These are phyloP conservation scores for Chelonus insularis DNA, from an alignment of 1,140 invertebrate species.

Conservation along the genomic window DNA sequence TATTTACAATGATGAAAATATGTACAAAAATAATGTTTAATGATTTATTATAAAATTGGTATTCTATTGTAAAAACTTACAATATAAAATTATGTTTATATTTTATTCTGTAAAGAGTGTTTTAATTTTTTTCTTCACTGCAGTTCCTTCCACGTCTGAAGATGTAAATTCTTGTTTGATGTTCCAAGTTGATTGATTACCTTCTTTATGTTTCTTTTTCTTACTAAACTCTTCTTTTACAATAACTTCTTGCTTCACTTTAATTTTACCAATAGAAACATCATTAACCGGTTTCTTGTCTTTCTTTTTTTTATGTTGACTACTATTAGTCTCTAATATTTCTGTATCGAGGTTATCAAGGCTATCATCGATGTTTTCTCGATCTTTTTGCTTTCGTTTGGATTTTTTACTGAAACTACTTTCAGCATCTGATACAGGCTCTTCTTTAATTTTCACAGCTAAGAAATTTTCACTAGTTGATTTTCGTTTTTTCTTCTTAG, in stretches of 20 bases:
- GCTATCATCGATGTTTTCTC: not conserved
- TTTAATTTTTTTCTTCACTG: slow-evolving; percentile 16
- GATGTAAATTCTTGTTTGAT: slow-evolving; percentile 1
- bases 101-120: slow-evolving; percentile 14
- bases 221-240: not conserved
- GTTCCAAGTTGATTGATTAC: not conserved
- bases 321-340: no score
- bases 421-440: no score
- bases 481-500: no score
- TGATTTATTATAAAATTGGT: no score
- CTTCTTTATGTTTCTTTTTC: slow-evolving; percentile 1
- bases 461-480: no score
- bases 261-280: not conserved
- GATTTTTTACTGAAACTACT: not conserved
- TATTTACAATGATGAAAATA: no score
- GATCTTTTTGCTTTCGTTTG: not conserved
- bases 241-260: not conserved
- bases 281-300: not conserved
- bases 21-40: not conserved
- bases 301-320: slow-evolving; percentile 1
- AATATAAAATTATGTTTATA: slow-evolving; percentile 3
- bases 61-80: no score
- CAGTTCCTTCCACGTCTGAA: not conserved
- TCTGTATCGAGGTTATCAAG: no score
- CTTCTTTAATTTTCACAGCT: no score